Base-by-base conservation (phyloP, 2,797 vertebrate species). In the Mus caroli region DNA sequence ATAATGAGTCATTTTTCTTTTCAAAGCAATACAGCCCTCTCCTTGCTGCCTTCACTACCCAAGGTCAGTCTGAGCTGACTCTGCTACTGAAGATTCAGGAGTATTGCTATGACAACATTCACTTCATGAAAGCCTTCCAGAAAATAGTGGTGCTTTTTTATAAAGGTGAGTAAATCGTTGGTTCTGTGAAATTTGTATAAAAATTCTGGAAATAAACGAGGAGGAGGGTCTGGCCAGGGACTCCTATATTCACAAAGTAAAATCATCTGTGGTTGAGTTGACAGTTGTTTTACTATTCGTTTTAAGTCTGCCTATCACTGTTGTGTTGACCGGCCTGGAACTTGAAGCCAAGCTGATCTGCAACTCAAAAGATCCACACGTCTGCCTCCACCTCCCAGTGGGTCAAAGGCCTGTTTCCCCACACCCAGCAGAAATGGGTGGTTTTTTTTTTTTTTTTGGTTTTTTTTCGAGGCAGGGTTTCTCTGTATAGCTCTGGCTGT, bases 91-190 rank as follows among this genome's bases (percentile, higher is more conserved):
- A 99, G 99, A 99, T 99, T 98, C 99, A 99, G 98, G 99, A 99
- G 99, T 99, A 99, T 98, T 99, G 99, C 98, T 99, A 99, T 43
- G 99, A 99, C 98, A 99, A 99, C 99, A 99, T 99, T 98, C 99
- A 99, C 98, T 99, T 99, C 99, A 99, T 99, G 99, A 99, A 99
- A 98, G 99, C 99, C 98, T 99, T 99, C 98, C 99, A 99, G 99
- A 99, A 99, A 99, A 99, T 99, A 84, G 99, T 99, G 98, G 99
- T 99, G 99, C 99, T 99, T 96, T 99, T 99, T 98, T 99, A 99
- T 97, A 99, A 99, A 99, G 99, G 99, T 99, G 96, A 69, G 54
- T 76, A 87, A 82, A 71, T 56, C 84, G 64, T 92, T 17, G 80
- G 64, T 92, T 87, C 58, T 80, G 14, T 91, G 28, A 62, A n/a